phyloP scores from a whole-genome alignment of 1,140 invertebrate genomes.

The Helicoverpa armigera region DNA sequence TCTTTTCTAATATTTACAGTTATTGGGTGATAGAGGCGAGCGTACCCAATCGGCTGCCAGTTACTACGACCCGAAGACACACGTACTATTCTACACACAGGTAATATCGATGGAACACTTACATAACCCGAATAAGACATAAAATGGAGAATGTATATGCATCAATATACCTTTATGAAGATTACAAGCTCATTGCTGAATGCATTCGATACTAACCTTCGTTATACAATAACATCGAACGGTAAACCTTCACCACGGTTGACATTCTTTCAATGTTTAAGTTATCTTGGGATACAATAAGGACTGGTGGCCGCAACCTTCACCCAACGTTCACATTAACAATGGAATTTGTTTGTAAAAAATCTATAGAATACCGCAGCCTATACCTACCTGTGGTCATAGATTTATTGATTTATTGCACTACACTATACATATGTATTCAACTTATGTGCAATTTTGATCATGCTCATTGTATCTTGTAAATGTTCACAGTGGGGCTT shows the following conservation, averaged over 20 bases:
- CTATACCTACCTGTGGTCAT: not conserved
- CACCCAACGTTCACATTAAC: not conserved
- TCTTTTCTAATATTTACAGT: slow-evolving; percentile 65
- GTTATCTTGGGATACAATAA: slow-evolving; percentile 11
- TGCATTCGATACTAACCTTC: slow-evolving; percentile 26
- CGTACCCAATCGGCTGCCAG: slow-evolving; percentile 92
- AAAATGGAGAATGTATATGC: slow-evolving; percentile 46
- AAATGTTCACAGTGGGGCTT: too few relatives aligned
- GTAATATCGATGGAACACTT: slow-evolving; percentile 79
- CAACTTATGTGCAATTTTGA: too few relatives aligned
- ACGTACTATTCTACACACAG: slow-evolving; percentile 92
- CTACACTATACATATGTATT: too few relatives aligned
- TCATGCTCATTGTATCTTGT: too few relatives aligned
- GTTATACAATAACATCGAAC: slow-evolving; percentile 36
- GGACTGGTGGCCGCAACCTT: slow-evolving; percentile 16
- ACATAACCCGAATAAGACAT: too few relatives aligned
- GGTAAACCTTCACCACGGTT: slow-evolving; percentile 26
- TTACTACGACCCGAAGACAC: slow-evolving; percentile 90
- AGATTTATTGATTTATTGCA: too few relatives aligned
- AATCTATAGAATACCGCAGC: not conserved
- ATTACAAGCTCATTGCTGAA: not conserved
- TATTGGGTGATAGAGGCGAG: slow-evolving; percentile 90
- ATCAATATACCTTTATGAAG: not conserved
- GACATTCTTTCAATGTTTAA: slow-evolving; percentile 38
- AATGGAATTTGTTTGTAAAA: slow-evolving; percentile 5